Evolutionary conservation across 2,797 vertebrate genomes (phyloP).

Genomic region (Parauchenoglanis ngamensis): DNA sequence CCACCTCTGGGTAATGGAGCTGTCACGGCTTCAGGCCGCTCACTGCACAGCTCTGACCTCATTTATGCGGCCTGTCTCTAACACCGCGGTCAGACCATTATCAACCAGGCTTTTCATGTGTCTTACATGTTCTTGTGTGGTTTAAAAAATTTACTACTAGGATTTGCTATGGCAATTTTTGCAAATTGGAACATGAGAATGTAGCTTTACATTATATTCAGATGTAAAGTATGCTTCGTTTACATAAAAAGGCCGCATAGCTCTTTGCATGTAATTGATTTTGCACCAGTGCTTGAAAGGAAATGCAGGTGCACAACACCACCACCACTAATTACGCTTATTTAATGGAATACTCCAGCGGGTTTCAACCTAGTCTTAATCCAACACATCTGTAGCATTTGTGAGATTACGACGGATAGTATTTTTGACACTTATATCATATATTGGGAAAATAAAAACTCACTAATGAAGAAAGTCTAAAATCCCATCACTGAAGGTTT

Average conservation of each 20-base stretch:
- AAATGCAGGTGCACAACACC: background rate
- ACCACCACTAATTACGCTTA: slow-evolving; percentile 2
- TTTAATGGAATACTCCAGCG: slow-evolving; percentile 9
- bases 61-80: slow-evolving; percentile 58
- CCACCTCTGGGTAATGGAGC: slow-evolving; percentile 65
- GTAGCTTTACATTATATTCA: background rate
- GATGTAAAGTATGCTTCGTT: background rate
- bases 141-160: background rate
- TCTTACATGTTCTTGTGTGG: slow-evolving; percentile 2
- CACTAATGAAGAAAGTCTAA: background rate
- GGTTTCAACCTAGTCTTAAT: background rate
- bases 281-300: slow-evolving; percentile 8
- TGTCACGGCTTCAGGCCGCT: slow-evolving; percentile 61
- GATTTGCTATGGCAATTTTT: background rate
- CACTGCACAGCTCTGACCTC: slow-evolving; percentile 55
- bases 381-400: background rate
- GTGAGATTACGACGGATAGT: background rate
- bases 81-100: slow-evolving; percentile 49
- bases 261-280: slow-evolving; percentile 11
- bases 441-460: background rate
- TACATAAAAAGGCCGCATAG: slow-evolving; percentile 2
- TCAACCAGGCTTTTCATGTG: slow-evolving; percentile 31
- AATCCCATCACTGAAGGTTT: background rate
- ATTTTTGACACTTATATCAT: background rate
- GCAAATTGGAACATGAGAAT: background rate